Base-by-base conservation (phyloP, 2,797 vertebrate genomes). In the Tiaroga cobitis region DNA sequence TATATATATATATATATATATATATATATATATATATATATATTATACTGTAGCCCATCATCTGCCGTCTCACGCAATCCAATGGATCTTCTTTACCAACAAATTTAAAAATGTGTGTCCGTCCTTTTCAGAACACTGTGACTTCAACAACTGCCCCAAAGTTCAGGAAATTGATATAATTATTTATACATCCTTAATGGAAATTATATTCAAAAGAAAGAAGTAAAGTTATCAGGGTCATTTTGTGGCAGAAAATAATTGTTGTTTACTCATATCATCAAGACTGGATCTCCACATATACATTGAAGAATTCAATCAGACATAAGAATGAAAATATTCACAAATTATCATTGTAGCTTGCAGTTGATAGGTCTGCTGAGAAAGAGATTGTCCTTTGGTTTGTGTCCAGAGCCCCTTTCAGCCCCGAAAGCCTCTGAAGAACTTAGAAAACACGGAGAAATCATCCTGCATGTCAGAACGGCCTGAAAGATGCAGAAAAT, bases 391-490 rank as follows among this genome's bases (percentile, higher is more conserved):
- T 46, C 29, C 67, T 73, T 43, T 8, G 15, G 63, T 56, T 61
- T 61, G 3, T 19, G 10, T 61, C 15, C 39, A 39, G 24, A 39
- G 19, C 32, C 54, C 41, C 9, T 32, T 61, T 85, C 39, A 56
- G 85, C 90, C 93, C 83, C 90, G 93, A 87, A 94, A 97, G 39
- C 93, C 93, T 34, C 94, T 93, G n/a, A 98, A 94, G 86, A 98
- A 94, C 88, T 90, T 94, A 76, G 95, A 93, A 89, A 98, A 94
- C 1, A 91, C 15, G 0, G 96, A 95, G 0, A 91, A 88, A 2
- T 95, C 89, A 24, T 96, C 95, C 0, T 91, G 92, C 89, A 95
- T 51, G 86, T 93, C 87, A 34, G 93, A 82, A 21, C 85, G 88
- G 80, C 91, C 96, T 97, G 91, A 16, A 85, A 91, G 4, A 85